A percentile compares a stretch with the other conserved stretches of the same genome.
These are phyloP conservation scores for Coelinius sp. DNA, from an alignment of 2,888 invertebrate species.

Conservation along the genomic window DNA sequence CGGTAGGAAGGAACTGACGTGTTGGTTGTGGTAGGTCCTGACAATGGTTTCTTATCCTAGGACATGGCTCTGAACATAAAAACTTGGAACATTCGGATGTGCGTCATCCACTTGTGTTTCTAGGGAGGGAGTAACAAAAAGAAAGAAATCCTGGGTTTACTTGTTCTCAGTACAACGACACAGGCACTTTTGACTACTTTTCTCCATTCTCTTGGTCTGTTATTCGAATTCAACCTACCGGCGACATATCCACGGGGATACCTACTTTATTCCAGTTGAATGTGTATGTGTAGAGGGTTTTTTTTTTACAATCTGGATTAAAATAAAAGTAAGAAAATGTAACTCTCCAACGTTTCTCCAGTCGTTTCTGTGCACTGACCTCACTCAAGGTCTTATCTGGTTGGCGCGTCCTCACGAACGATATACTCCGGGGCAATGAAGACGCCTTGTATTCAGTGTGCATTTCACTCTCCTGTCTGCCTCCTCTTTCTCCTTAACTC, in stretches of 20 bases:
- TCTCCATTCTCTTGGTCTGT: not conserved
- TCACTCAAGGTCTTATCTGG: conserved; percentile 57
- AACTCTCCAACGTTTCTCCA: conserved; percentile 13
- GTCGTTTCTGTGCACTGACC: conserved; percentile 54
- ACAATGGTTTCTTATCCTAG: conserved; percentile 46
- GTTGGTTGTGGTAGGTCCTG: conserved; percentile 60
- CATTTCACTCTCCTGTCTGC: conserved; percentile 22
- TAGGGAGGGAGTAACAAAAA: too few species aligned
- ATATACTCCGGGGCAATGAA: conserved; percentile 34
- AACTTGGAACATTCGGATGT: conserved; percentile 19
- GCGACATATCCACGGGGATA: not conserved
- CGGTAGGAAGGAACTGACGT: conserved; percentile 40
- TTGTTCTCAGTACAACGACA: conserved; percentile 9
- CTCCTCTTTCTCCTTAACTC: conserved; percentile 12
- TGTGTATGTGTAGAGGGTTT: conserved; percentile 4
- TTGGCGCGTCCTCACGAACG: conserved; percentile 26
- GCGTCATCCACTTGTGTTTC: conserved; percentile 22
- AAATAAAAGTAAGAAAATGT: conserved; percentile 19
- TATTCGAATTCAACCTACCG: conserved; percentile 1
- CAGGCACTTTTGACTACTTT: conserved; percentile 16
- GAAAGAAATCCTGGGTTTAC: not conserved
- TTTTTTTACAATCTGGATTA: not conserved
- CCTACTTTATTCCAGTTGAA: not conserved
- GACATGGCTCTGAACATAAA: conserved; percentile 29
- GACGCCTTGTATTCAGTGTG: conserved; percentile 25